Conservation (phyloP, 2,113 vertebrate genomes). For the Pterocles burchelli region DNA sequence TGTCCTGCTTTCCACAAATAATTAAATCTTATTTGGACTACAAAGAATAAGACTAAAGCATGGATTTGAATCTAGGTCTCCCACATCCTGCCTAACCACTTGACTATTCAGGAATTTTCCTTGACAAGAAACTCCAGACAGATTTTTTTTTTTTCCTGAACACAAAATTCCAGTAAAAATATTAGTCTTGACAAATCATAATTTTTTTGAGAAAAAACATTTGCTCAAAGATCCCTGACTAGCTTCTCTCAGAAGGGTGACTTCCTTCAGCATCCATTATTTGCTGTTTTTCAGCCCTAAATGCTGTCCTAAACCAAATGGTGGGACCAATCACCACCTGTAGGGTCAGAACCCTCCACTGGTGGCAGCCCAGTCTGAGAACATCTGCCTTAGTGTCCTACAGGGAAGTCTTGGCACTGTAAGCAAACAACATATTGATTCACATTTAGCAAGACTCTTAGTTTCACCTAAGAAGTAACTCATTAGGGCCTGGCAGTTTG, state of each 20-base stretch:
- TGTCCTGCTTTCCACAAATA: neutral
- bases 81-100: neutral
- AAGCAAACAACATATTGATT: neutral
- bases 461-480: neutral
- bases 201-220: neutral
- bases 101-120: neutral
- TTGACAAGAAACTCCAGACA: neutral
- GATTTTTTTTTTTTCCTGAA: neutral
- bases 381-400: neutral
- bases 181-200: neutral
- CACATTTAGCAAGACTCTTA: neutral
- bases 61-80: neutral
- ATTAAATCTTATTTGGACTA: neutral
- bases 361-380: neutral
- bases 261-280: neutral
- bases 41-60: neutral
- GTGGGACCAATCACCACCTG: neutral
- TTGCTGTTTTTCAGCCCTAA: neutral
- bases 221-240: neutral
- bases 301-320: neutral
- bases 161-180: neutral
- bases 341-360: neutral
- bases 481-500: neutral
- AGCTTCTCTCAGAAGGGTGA: neutral
- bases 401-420: neutral